Evolutionary conservation across 2,888 invertebrate species (phyloP), one percentile per base, ranked within the genome.

Genomic region (Apamea monoglypha): DNA sequence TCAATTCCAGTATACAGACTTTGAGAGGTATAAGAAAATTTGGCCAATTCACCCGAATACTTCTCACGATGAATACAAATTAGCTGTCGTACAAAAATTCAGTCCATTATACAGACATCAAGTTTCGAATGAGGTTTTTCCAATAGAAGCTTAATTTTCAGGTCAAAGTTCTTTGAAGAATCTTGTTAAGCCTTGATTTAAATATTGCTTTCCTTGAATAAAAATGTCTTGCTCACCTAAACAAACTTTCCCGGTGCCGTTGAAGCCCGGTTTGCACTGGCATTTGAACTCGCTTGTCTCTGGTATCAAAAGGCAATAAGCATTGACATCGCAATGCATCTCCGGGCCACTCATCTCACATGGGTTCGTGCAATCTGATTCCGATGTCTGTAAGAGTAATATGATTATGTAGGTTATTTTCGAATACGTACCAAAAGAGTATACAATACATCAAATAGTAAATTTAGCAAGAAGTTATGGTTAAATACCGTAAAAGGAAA

Each of bases 211-310:
- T 83, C 7, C 40, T 44, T 36, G 16, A 50, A 69, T 78, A 79
- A 74, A 71, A 53, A 77, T 66, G 29, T 69, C 6, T 61, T 80
- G 10, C 94, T 94, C 93, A 98, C 98, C 97, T 91, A 95, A 97
- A 93, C 99, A 99, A 84, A 97, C 97, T 96, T 98, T 97, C 78
- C 99, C 99, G 36, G 98, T 98, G 87, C 99, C 98, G 92, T 99
- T 98, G 96, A 98, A 99, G 1, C 99, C 99, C 0, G 99, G 98
- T 91, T 99, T 99, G 95, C 99, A 99, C 93, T 99, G 98, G 93
- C 99, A 99, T 91, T 98, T 98, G 97, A 98, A 99, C 91, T 98
- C 98, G 87, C 98, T 98, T 18, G 98, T 98, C 93, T 99, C 99
- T 0, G 98, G 98, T 74, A 98, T 98, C 84, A 99, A 97, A 12